phyloP scores from a whole-genome alignment of 2,888 invertebrate genomes.

The Macrostomum cliftonense region DNA sequence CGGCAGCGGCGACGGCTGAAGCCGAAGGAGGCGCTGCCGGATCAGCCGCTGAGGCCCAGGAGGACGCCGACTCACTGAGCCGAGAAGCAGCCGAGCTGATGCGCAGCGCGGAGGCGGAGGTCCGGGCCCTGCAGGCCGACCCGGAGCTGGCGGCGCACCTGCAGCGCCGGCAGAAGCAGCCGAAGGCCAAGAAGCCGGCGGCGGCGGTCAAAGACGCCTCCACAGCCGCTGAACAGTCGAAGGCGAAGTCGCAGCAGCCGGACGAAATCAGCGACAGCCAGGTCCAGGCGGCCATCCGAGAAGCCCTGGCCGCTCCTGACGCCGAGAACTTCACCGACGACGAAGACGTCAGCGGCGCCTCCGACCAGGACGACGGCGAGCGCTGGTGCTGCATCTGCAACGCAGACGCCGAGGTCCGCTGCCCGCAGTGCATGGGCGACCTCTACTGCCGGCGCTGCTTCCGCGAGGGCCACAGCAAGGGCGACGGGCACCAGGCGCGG shows the following conservation, averaged over 20 bases:
- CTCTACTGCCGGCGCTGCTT: conserved; percentile 61
- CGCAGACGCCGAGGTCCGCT: conserved; percentile 54
- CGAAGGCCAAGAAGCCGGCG: no score
- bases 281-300: no score
- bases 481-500: no score
- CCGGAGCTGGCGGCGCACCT: conserved; percentile 6
- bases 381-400: conserved; percentile 72
- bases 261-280: no score
- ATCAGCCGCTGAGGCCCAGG: conserved; percentile 15
- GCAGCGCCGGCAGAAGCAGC: no score
- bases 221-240: no score
- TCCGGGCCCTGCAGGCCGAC: conserved; percentile 13
- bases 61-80: conserved; percentile 26
- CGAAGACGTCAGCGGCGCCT: background rate
- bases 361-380: conserved; percentile 35
- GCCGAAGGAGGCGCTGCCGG: conserved; percentile 22
- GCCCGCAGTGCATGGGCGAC: conserved; percentile 58
- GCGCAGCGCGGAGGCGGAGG: conserved; percentile 30
- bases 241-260: no score
- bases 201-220: no score
- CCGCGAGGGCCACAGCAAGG: background rate
- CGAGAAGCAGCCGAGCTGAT: conserved; percentile 38
- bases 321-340: no score
- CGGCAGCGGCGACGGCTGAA: conserved; percentile 21
- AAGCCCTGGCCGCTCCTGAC: no score